These are phyloP conservation scores for Planiliza haematocheilus DNA, from an alignment of 2,113 vertebrate species.

Conservation along the genomic window DNA sequence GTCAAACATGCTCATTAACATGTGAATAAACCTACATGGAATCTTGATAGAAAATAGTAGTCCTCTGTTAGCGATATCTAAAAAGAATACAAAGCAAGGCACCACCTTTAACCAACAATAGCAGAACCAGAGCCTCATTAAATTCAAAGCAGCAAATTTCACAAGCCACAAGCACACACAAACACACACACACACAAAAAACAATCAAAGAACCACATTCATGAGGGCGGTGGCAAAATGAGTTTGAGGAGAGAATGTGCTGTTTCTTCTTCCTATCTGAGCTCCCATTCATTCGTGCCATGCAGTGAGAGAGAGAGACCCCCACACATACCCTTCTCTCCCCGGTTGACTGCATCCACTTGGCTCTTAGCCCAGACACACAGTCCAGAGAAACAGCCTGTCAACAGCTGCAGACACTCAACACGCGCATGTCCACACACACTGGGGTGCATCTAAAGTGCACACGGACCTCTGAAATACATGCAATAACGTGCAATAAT, in stretches of 20 bases:
- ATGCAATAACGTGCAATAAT: too few relatives aligned
- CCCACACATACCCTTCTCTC: neutral
- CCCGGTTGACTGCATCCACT: conserved; percentile 45
- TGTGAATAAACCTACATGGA: neutral
- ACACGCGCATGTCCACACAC: conserved; percentile 19
- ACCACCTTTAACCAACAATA: conserved; percentile 29
- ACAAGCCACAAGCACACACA: conserved; percentile 1
- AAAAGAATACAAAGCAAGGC: conserved; percentile 46
- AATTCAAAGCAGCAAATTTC: conserved; percentile 40
- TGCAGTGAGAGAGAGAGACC: conserved; percentile 26
- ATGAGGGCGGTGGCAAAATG: conserved; percentile 42
- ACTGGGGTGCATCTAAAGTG: neutral
- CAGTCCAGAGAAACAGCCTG: conserved; percentile 48
- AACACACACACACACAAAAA: conserved; percentile 55
- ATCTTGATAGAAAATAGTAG: conserved; percentile 20
- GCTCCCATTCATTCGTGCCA: conserved; percentile 64
- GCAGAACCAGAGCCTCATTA: conserved; percentile 60
- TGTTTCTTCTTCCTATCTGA: conserved; percentile 63
- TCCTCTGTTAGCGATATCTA: conserved; percentile 9
- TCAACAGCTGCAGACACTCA: conserved; percentile 56
- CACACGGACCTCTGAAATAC: conserved; percentile 3
- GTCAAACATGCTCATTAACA: neutral
- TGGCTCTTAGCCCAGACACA: conserved; percentile 60
- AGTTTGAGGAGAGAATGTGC: conserved; percentile 52
- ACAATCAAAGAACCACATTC: conserved; percentile 69